Base-by-base conservation (phyloP, 2,797 vertebrate species). In the Crocidura indochinensis region DNA sequence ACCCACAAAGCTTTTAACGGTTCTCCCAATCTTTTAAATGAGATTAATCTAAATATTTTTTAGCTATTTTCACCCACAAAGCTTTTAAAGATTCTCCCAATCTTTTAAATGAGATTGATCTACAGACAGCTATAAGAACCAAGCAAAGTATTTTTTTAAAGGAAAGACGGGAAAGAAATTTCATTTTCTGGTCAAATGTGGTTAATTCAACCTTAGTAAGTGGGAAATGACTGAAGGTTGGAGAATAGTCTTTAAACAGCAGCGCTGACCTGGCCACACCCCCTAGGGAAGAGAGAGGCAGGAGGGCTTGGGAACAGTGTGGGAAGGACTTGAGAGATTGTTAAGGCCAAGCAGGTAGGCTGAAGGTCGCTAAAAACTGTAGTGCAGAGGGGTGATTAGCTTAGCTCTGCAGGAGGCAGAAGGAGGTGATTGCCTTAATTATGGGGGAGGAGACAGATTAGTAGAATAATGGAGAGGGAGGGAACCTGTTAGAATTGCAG, bases 351-450 rank as follows among this genome's bases (percentile, higher is more conserved):
- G 80, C 86, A 0, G 24, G 72, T 84, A 83, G 84, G 95, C 95
- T 84, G 88, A 92, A 95, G 94, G 86, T 89, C 65, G 11, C 27
- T 64, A 4, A 0, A 38, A 0, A 38, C 91, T 44, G 62, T 17
- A 38, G 10, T 46, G 2, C n/a, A 4, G 67, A 93, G 44, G 74
- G 92, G 69, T 51, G 91, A 95, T 96, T 95, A 94, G 78, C 26
- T 1, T 0, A 6, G 78, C 78, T 91, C 91, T 22, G 82, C 79
- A 44, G 89, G 62, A 86, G 91, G 93, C 79, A 96, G 72, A 68
- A 78, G 80, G 89, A 91, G 68, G 74, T 81, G 95, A 93, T 94
- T 88, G 87, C 84, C 77, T 82, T 68, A 96, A 94, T 92, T 64
- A 91, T 44, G 38, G 94, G 67, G 90, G 90, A 1, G 88, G 92